Conservation (phyloP, 1,140 invertebrate species). For the Helicorthomorpha holstii region DNA sequence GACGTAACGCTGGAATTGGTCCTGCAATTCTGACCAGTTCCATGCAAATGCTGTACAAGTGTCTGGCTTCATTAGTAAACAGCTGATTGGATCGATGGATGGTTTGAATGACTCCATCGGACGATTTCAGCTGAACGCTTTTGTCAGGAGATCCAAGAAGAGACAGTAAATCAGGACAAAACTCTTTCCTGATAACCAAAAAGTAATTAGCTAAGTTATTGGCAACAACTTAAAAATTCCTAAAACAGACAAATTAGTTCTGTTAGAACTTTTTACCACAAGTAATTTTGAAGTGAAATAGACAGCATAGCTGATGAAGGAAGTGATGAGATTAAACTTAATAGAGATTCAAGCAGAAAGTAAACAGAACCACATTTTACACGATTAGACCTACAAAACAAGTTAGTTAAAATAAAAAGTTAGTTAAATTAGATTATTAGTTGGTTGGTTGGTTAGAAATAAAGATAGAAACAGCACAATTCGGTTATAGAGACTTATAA, state of each 20-base stretch:
- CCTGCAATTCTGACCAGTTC: constrained; percentile 73
- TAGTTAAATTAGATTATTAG: too few relatives aligned
- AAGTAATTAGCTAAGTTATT: not conserved
- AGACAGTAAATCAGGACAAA: constrained; percentile 71
- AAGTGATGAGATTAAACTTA: constrained; percentile 63
- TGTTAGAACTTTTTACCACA: constrained; percentile 20
- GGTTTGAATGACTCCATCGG: not conserved
- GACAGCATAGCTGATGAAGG: constrained; percentile 12
- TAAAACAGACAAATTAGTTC: too few relatives aligned
- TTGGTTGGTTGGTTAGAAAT: too few relatives aligned
- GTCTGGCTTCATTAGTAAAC: too few relatives aligned
- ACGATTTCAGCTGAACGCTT: constrained; percentile 32
- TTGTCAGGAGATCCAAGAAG: constrained; percentile 59
- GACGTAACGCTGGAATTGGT: constrained; percentile 57
- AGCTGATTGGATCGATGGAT: too few relatives aligned
- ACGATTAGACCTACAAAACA: not conserved
- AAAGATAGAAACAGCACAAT: too few relatives aligned
- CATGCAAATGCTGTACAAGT: constrained; percentile 76
- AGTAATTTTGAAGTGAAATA: constrained; percentile 22
- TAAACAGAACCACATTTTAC: constrained; percentile 13
- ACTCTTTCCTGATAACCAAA: constrained; percentile 50
- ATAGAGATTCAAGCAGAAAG: constrained; percentile 68
- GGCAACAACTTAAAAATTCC: not conserved
- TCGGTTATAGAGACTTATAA: too few relatives aligned
- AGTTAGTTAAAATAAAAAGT: not conserved